These are phyloP conservation scores for Cromileptes altivelis DNA, from an alignment of 2,113 vertebrate genomes.

Conservation along the genomic window DNA sequence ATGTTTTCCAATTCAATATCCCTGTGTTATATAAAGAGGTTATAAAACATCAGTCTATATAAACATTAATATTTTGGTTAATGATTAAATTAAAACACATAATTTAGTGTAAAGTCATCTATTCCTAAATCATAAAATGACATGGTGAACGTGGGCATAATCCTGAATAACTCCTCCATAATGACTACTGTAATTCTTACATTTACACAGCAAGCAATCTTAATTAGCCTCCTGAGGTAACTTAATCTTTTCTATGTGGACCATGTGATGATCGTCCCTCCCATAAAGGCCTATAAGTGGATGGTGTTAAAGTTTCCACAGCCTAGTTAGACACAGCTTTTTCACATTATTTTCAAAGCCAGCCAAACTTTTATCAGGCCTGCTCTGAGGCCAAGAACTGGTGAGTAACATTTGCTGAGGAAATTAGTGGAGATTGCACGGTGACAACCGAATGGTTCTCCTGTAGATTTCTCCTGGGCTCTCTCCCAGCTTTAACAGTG, in stretches of 20 bases:
- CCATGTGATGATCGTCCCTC: conserved; percentile 32
- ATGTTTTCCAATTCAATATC: no score
- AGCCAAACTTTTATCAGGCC: conserved; percentile 45
- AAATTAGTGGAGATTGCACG: conserved; percentile 48
- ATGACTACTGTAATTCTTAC: conserved; percentile 16
- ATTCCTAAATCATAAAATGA: not conserved
- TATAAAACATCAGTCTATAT: not conserved
- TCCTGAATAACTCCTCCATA: not conserved
- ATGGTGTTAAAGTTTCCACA: conserved; percentile 41
- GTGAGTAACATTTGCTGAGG: conserved; percentile 45
- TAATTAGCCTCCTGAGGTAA: conserved; percentile 18
- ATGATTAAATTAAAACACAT: not conserved
- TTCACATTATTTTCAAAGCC: conserved; percentile 50
- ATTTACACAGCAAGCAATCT: not conserved
- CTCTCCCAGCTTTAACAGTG: conserved; percentile 32
- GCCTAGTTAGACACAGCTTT: conserved; percentile 44
- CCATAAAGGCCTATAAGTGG: conserved; percentile 31
- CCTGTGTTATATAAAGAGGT: no score
- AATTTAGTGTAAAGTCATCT: not conserved
- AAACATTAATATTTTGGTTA: not conserved
- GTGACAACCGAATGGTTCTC: conserved; percentile 8
- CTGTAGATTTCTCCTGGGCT: conserved; percentile 39
- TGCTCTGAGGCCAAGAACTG: not conserved
- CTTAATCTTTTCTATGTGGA: conserved; percentile 11
- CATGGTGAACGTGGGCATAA: not conserved